phyloP scores from a whole-genome alignment of 2,888 invertebrate genomes.

The Rhagium mordax region DNA sequence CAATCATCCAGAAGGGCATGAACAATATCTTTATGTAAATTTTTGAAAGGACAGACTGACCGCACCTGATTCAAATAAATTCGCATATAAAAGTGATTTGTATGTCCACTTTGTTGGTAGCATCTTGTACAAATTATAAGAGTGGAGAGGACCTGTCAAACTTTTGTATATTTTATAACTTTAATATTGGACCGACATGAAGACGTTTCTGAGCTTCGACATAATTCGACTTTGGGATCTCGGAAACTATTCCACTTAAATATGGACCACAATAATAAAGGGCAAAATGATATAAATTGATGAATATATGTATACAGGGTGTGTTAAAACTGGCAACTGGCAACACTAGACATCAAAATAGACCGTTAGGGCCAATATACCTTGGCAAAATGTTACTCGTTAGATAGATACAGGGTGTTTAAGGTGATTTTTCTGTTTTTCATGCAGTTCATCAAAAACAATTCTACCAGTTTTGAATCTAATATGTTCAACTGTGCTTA shows the following conservation, averaged over 20 bases:
- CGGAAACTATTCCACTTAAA: not conserved
- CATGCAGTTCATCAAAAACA: too few species aligned
- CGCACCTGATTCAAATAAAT: conserved; percentile 49
- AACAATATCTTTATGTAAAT: conserved; percentile 39
- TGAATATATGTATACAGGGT: too few species aligned
- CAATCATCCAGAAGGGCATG: not conserved
- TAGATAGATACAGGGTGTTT: too few species aligned
- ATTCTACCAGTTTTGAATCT: too few species aligned
- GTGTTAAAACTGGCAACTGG: too few species aligned
- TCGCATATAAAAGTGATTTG: conserved; percentile 49
- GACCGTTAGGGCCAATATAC: too few species aligned
- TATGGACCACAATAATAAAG: too few species aligned
- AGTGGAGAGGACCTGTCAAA: conserved; percentile 48
- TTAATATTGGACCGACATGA: conserved; percentile 42
- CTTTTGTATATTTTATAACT: conserved; percentile 54
- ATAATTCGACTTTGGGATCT: not conserved
- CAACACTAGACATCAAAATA: too few species aligned
- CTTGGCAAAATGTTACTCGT: too few species aligned
- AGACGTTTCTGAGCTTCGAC: not conserved
- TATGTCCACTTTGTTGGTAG: conserved; percentile 47
- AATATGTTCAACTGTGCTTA: too few species aligned
- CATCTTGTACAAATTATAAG: conserved; percentile 57
- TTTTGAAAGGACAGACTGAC: conserved; percentile 38
- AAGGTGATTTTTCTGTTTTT: too few species aligned
- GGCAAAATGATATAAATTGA: too few species aligned